Evolutionary conservation across 2,113 vertebrate species (phyloP), one percentile per base, ranked within the genome.

Genomic region (Neomonachus schauinslandi): DNA sequence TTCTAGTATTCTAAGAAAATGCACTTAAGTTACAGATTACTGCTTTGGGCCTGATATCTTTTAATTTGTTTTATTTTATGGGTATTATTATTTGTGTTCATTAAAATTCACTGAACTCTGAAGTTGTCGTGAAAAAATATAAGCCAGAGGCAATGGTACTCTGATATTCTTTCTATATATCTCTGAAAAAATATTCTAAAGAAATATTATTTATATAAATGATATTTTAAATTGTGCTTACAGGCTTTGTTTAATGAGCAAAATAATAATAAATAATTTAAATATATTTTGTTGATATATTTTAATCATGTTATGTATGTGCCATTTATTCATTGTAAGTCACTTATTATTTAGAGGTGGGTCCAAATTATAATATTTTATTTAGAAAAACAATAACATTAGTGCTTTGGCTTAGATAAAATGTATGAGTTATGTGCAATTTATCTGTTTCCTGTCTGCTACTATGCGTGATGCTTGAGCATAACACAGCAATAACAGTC

Each of bases 71-170:
- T 93, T 67, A 72, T 72, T 96, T 2, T 22, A 87, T 4, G 1
- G 7, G 7, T 87, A 33, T 57, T 95, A 65, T 80, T 84, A 49
- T 79, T 81, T 72, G 16, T 91, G 21, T 53, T 91, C 46, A 88
- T 81, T 69, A 91, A 83, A 81, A 94, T 69, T 92, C 33, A 80
- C 18, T 94, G 4, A 84, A 85, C 31, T 74, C 26, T 36, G 12
- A 94, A 61, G 39, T 11, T 93, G 8, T 91, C 7, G 51, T 91
- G 79, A 83, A 55, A 93, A 93, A 86, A 93, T 33, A 74, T 28
- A 63, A 95, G 18, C 31, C 65, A 71, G 63, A 63, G 21, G n/a
- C 36, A 88, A 39, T 79, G 11, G 28, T 31, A 63, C 16, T 71
- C 11, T 82, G 7, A 53, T 89, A 65, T 3, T 88, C 33, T 94